These are phyloP conservation scores for Leptonema lineaticorne DNA, from an alignment of 1,140 invertebrate species.

Conservation along the genomic window DNA sequence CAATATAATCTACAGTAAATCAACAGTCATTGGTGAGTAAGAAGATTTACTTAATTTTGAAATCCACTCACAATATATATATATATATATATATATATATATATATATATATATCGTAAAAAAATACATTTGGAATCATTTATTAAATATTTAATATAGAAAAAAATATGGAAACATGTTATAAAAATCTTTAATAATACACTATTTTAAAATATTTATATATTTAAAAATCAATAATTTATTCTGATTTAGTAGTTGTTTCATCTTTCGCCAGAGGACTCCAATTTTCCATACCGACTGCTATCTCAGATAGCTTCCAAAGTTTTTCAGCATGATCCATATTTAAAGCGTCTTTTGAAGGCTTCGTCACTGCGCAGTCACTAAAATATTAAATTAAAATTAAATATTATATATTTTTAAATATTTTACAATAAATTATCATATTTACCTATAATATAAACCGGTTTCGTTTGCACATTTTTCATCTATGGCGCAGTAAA, in stretches of 20 bases:
- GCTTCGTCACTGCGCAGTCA: slow-evolving; percentile 57
- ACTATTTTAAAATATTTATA: background rate
- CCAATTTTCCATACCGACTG: slow-evolving; percentile 56
- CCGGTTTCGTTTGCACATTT: slow-evolving; percentile 64
- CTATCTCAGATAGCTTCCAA: slow-evolving; percentile 70
- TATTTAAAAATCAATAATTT: background rate
- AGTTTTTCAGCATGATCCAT: slow-evolving; percentile 64
- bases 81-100: background rate
- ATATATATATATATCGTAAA: background rate
- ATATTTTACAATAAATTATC: background rate
- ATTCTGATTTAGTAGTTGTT: background rate
- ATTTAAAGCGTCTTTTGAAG: slow-evolving; percentile 53
- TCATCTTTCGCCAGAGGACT: slow-evolving; percentile 42
- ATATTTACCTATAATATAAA: slow-evolving; percentile 61
- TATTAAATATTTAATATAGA: background rate
- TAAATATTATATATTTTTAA: background rate
- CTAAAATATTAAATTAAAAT: slow-evolving; percentile 43
- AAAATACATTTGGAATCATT: background rate
- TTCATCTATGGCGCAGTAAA: slow-evolving; percentile 69
- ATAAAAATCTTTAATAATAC: background rate
- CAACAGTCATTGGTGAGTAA: too few relatives aligned
- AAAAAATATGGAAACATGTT: background rate
- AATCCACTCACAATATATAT: background rate
- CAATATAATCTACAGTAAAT: too few relatives aligned
- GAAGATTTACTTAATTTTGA: too few relatives aligned